Percentiles rank a stretch among this genome's conserved stretches.
phyloP scores from a whole-genome alignment of 2,797 vertebrate species.

The Hemibagrus guttatus region DNA sequence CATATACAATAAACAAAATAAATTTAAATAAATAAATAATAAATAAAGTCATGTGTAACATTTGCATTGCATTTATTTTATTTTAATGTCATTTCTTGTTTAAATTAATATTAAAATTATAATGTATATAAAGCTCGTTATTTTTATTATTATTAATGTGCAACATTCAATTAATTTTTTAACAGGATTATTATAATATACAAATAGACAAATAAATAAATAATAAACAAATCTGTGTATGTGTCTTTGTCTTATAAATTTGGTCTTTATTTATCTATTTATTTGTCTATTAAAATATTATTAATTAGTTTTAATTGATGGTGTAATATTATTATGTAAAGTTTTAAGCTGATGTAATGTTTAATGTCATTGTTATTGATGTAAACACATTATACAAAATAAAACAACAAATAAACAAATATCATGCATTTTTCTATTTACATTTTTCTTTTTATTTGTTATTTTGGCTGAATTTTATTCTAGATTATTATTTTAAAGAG shows the following conservation, averaged over 20 bases:
- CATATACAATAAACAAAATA: too few species aligned
- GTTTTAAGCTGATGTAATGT: neutral
- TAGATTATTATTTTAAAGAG: too few species aligned
- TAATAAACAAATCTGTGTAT: neutral
- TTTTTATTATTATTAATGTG: neutral
- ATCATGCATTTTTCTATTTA: neutral
- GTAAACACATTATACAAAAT: neutral
- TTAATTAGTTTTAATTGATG: neutral
- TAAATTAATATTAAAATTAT: neutral
- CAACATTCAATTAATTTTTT: neutral
- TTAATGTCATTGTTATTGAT: neutral
- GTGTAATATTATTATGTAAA: neutral
- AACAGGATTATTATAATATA: neutral
- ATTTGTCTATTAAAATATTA: neutral
- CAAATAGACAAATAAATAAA: neutral
- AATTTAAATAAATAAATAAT: too few species aligned
- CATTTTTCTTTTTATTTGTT: neutral
- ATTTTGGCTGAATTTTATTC: neutral
- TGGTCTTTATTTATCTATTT: too few species aligned
- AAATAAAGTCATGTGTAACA: neutral
- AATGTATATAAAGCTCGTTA: neutral
- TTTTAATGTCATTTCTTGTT: neutral
- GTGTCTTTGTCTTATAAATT: too few species aligned
- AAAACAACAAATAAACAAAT: neutral
- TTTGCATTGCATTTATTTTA: neutral